Evolutionary conservation across 1,140 invertebrate species (phyloP), one percentile per base, ranked within the genome.

Genomic region (Megathymus violae): DNA sequence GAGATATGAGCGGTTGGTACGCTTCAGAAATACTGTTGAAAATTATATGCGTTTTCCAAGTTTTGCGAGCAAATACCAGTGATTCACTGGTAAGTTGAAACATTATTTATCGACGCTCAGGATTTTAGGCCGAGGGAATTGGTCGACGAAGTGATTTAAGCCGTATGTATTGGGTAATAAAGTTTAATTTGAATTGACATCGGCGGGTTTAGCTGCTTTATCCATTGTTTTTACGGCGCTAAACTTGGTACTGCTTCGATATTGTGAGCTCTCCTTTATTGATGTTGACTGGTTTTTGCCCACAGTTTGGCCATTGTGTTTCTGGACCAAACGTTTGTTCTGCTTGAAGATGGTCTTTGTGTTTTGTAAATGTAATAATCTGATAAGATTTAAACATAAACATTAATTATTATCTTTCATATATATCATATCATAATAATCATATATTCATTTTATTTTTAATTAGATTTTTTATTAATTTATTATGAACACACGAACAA

Each of bases 1-100:
- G 71, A 82, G 78, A 71, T 80, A 82, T 71, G 70, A 80, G 71
- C 65, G 60, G 68, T 69, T 56, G 60, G 50, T 58, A 52, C 70
- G 61, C 60, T 69, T 64, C 62, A 69, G 70, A 73, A 65, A 70
- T 69, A 70, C 62, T 52, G 47, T 52, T 73, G 64, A 74, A 80
- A 75, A 72, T 78, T 73, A 78, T 73, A 71, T 62, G 54, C 36
- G 59, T 58, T 65, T 64, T 66, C 64, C 60, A 60, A 63, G 48
- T 62, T 43, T 60, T 14, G 40, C 54, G 50, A 61, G 56, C 61
- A 58, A 62, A 52, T 51, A 52, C 48, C 38, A 16, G 62, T 64
- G 41, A 43, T 62, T 62, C 44, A 62, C 36, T 43, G 56, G 46
- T 51, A 22, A 48, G 17, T 62, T 62, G 38, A 31, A 62, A 62